Conservation (phyloP, 2,797 vertebrate genomes). For the Tamandua tetradactyla region DNA sequence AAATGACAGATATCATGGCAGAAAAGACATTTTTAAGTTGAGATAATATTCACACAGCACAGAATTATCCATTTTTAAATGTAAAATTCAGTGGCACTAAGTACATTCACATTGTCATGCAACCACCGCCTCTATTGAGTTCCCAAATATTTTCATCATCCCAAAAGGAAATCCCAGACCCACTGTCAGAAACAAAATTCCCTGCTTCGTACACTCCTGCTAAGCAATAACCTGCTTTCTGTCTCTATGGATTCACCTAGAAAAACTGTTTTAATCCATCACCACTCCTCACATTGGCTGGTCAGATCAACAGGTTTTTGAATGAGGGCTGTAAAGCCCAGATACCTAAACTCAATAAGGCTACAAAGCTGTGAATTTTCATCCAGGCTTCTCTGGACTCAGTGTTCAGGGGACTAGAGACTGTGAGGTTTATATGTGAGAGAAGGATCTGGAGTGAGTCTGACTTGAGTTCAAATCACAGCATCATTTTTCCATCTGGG, state of each 20-base stretch:
- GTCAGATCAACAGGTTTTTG: neutral
- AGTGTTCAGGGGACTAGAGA: neutral
- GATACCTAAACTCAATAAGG: neutral
- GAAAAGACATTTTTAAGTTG: neutral
- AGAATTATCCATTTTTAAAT: neutral
- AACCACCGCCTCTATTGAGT: too few species aligned
- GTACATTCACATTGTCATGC: rapidly evolving
- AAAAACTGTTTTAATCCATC: neutral
- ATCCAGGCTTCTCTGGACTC: neutral
- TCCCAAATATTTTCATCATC: neutral
- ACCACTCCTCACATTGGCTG: neutral
- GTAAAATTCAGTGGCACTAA: too few species aligned
- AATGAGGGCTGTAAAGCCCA: neutral
- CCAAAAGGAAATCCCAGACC: too few species aligned
- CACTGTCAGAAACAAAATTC: too few species aligned
- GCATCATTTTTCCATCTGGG: neutral
- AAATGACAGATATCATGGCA: too few species aligned
- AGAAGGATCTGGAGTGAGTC: neutral
- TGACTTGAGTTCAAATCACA: rapidly evolving
- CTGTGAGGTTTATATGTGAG: neutral
- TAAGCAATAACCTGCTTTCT: rapidly evolving
- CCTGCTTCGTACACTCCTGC: neutral
- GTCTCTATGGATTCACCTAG: neutral
- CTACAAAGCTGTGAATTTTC: neutral
- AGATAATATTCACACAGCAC: rapidly evolving